Evolutionary conservation across 1,140 invertebrate species (phyloP).

Genomic region (Polyergus mexicanus): DNA sequence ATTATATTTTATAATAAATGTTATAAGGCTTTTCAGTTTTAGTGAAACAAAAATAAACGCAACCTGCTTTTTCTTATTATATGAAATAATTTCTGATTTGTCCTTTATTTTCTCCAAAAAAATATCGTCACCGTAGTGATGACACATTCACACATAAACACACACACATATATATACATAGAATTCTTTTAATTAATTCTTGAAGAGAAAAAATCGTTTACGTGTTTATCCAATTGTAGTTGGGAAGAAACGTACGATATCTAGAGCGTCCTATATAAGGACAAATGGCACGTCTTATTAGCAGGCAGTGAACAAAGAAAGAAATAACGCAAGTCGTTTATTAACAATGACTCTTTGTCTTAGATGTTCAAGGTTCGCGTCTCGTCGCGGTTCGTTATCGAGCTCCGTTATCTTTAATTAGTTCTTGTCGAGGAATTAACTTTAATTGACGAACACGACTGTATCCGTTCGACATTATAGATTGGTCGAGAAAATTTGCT

Average conservation of each 20-base stretch:
- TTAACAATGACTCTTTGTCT: neutral
- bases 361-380: neutral
- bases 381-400: slow-evolving; percentile 14
- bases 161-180: neutral
- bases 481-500: neutral
- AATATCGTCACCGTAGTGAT: too few species aligned
- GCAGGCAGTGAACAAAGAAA: neutral
- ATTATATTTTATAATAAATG: too few species aligned
- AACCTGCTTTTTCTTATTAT: too few species aligned
- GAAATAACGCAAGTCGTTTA: slow-evolving; percentile 34
- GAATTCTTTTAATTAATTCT: neutral
- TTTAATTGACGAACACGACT: slow-evolving; percentile 20
- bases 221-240: neutral
- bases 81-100: too few species aligned
- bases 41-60: too few species aligned
- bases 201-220: slow-evolving; percentile 1
- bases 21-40: too few species aligned
- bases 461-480: neutral
- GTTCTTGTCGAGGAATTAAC: neutral
- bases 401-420: slow-evolving; percentile 8
- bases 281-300: slow-evolving; percentile 33
- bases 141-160: too few species aligned
- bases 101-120: too few species aligned
- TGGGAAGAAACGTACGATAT: neutral
- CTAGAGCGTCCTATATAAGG: neutral